phyloP scores from a whole-genome alignment of 2,888 invertebrate genomes.

The Baronia brevicornis region DNA sequence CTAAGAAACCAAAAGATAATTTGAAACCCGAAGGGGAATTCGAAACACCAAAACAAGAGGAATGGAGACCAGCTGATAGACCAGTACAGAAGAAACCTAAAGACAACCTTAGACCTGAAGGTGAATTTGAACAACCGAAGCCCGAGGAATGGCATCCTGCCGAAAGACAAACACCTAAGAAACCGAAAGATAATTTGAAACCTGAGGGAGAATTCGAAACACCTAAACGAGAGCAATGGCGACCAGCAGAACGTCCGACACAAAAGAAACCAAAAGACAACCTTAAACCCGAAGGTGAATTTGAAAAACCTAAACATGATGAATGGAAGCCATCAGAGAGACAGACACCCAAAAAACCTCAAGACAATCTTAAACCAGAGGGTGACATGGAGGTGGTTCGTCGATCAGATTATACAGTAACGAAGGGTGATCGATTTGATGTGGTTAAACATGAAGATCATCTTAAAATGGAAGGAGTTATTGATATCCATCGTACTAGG shows the following conservation, averaged over 20 bases:
- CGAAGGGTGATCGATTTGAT: conserved; percentile 77
- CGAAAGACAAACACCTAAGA: conserved; percentile 58
- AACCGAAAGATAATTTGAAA: conserved; percentile 56
- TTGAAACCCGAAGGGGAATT: conserved; percentile 76
- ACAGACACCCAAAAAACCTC: conserved; percentile 31
- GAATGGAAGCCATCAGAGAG: conserved; percentile 60
- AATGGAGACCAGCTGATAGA: conserved; percentile 38
- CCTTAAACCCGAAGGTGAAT: conserved; percentile 73
- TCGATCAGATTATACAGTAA: conserved; percentile 60
- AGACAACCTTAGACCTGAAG: conserved; percentile 74
- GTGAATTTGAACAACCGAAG: conserved; percentile 53
- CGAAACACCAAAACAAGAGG: conserved; percentile 38
- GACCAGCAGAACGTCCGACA: conserved; percentile 52
- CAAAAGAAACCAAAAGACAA: conserved; percentile 61
- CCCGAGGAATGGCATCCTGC: conserved; percentile 49
- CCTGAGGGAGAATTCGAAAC: conserved; percentile 70
- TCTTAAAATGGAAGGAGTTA: conserved; percentile 80
- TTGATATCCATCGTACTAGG: conserved; percentile 67
- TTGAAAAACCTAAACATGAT: conserved; percentile 61
- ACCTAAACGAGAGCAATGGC: conserved; percentile 38
- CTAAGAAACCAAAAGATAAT: conserved; percentile 71
- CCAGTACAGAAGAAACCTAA: conserved; percentile 51
- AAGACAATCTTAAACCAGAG: conserved; percentile 74
- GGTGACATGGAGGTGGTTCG: conserved; percentile 69
- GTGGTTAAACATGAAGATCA: conserved; percentile 80